These are phyloP conservation scores for Drosophila kurseongensis DNA, from an alignment of 1,140 invertebrate genomes.

Conservation along the genomic window DNA sequence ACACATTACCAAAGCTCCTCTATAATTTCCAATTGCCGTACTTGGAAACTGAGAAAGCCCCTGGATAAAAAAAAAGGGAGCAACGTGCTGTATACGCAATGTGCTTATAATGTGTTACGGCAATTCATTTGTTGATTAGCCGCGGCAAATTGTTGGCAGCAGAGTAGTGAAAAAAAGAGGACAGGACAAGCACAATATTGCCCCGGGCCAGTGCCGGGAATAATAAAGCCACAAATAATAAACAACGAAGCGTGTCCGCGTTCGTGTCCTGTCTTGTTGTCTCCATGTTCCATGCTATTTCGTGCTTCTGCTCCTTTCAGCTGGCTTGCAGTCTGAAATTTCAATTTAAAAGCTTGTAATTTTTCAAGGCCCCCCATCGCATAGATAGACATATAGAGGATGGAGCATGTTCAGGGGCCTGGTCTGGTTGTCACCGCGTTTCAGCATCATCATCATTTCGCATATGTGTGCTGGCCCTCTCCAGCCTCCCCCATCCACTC, in stretches of 20 bases:
- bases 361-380: conserved; percentile 48
- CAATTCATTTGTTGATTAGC: conserved; percentile 75
- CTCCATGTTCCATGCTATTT: conserved; percentile 20
- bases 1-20: conserved; percentile 29
- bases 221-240: conserved; percentile 64
- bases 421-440: conserved; percentile 28
- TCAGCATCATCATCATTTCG: conserved; percentile 21
- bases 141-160: conserved; percentile 42
- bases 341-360: conserved; percentile 65
- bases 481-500: conserved; percentile 8
- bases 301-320: conserved; percentile 11
- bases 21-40: conserved; percentile 42
- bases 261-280: conserved; percentile 32
- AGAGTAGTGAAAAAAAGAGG: not conserved
- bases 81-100: conserved; percentile 61
- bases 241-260: conserved; percentile 41
- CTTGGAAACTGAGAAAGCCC: not conserved
- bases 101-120: conserved; percentile 45
- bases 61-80: not conserved
- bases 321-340: conserved; percentile 63
- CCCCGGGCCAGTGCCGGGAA: conserved; percentile 42
- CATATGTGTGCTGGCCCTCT: conserved; percentile 14
- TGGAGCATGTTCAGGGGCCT: not conserved
- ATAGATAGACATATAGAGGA: conserved; percentile 5
- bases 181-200: conserved; percentile 29